Base-by-base conservation (phyloP, 2,888 invertebrate genomes). In the Latrodectus elegans region DNA sequence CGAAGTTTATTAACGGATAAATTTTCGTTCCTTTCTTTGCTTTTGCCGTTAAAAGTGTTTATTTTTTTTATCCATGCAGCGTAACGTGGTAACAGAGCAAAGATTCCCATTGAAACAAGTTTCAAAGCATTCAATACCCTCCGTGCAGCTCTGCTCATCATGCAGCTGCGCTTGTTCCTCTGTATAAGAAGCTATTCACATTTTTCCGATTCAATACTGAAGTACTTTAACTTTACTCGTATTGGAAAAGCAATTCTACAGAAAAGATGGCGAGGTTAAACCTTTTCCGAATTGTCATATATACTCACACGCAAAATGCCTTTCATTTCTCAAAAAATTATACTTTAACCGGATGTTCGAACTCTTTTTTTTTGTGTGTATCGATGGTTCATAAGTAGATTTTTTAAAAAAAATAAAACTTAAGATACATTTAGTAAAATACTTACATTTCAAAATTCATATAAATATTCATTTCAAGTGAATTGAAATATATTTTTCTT, bases 171-270 rank as follows among this genome's bases (percentile, higher is more conserved):
- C 12, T 68, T 68, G 67, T 74, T 74, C 55, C 22, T 15, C 73
- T 53, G 22, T 55, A 52, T 55, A 17, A 51, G 71, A 71, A 71
- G 51, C 53, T 9, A n/a, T 74, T 53, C 55, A 53, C n/a, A 22
- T 22, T 74, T 53, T 74, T 71, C 71, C 71, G 73, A 22, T 74
- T 74, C 71, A 71, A 71, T 71, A 71, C 73, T 55, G 26, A 74
- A 74, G 73, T 55, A 26, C 73, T 74, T 74, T 51, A 74, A 74
- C 55, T 55, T 74, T 74, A 53, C 26, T 55, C 55, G 22, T 55
- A 74, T 74, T 74, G 73, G 55, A 74, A 74, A 74, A 55, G 73
- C 73, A 74, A 74, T 74, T 74, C 73, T 22, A 15, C 14, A 22
- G 51, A 68, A 68, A 72, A 72, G 72, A 72, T 72, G 72, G n/a